phyloP scores from a whole-genome alignment of 2,113 vertebrate species.

The Anser cygnoides region DNA sequence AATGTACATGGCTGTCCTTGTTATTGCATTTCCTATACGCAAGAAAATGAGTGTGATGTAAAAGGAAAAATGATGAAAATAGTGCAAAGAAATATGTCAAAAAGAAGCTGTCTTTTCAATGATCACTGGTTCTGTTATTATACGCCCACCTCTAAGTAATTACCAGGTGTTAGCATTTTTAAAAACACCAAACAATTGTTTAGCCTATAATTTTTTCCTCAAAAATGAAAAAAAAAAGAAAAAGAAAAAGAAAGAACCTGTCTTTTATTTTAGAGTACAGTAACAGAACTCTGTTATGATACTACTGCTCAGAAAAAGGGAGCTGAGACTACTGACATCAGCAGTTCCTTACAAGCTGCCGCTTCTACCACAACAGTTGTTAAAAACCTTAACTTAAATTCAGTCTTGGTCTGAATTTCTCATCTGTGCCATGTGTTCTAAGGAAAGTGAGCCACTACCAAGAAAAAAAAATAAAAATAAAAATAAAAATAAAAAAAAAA shows the following conservation, averaged over 20 bases:
- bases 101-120: neutral
- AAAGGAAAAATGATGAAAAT: neutral
- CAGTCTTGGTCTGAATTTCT: neutral
- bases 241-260: fast-evolving
- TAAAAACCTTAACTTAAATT: neutral
- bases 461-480: neutral
- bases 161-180: neutral
- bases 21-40: neutral
- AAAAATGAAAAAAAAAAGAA: neutral
- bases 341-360: neutral
- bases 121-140: neutral
- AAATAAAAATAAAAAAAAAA: neutral
- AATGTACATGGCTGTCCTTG: neutral
- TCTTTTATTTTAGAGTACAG: neutral
- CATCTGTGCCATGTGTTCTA: neutral
- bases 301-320: neutral
- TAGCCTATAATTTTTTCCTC: neutral
- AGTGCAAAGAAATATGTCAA: neutral
- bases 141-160: neutral
- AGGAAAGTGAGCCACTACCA: neutral
- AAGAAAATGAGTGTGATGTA: neutral
- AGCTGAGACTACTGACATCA: neutral
- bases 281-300: neutral
- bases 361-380: neutral
- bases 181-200: neutral